Evolutionary conservation across 1,140 invertebrate genomes (phyloP).

Genomic region (Bombus haemorrhoidalis): DNA sequence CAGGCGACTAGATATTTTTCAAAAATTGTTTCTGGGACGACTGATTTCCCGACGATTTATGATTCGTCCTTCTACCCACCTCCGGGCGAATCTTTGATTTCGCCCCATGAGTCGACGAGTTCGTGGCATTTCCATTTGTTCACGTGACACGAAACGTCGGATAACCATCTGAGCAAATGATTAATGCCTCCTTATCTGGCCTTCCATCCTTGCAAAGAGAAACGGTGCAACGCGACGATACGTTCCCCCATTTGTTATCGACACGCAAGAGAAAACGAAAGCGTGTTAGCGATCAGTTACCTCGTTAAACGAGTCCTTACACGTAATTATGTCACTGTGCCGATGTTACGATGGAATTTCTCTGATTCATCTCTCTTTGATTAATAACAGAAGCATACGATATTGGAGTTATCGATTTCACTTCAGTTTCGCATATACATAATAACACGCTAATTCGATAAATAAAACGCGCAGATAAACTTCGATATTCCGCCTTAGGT

Average conservation of each 20-base stretch:
- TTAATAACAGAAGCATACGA: neutral
- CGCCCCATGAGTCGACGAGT: neutral
- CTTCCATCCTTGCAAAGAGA: neutral
- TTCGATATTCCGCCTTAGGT: neutral
- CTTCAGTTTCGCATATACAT: neutral
- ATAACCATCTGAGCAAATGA: conserved; percentile 46
- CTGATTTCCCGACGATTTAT: conserved; percentile 27
- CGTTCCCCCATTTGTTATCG: conserved; percentile 34
- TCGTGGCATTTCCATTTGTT: conserved; percentile 37
- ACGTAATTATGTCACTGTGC: conserved; percentile 17
- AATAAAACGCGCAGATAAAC: neutral
- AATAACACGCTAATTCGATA: neutral
- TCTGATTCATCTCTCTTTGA: neutral
- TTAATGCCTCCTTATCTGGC: conserved; percentile 46
- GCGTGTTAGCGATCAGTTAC: neutral
- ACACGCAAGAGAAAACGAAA: neutral
- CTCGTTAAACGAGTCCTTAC: neutral
- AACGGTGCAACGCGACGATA: neutral
- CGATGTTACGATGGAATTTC: neutral
- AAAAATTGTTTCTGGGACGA: conserved; percentile 52
- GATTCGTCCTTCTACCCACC: neutral
- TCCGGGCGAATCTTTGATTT: neutral
- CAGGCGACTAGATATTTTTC: conserved; percentile 29
- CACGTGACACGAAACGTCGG: conserved; percentile 29
- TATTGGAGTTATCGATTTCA: neutral